A percentile compares a stretch with the other conserved stretches of the same genome.
phyloP scores from a whole-genome alignment of 37 sponge, comb jelly and placozoan genomes.

The Crambe crambe region DNA sequence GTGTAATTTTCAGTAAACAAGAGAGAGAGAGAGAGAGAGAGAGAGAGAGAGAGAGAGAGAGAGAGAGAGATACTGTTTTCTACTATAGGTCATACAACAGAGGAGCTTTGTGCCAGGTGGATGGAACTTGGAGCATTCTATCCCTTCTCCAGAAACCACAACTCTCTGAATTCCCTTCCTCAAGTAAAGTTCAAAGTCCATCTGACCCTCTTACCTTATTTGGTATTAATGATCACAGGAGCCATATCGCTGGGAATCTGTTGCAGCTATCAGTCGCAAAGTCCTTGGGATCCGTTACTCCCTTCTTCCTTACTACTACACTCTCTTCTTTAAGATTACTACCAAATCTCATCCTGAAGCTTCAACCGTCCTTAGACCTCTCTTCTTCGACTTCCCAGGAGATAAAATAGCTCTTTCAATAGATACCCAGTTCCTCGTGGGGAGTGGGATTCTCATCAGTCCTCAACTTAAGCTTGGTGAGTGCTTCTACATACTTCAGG shows the following conservation, averaged over 20 bases:
- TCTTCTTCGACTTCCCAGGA: slow-evolving; percentile 88
- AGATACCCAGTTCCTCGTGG: slow-evolving; percentile 89
- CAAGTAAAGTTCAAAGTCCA: slow-evolving; percentile 18
- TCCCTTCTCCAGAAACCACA: slow-evolving; percentile 87
- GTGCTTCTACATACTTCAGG: no score
- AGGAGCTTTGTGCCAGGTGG: slow-evolving; percentile 90
- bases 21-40: no score
- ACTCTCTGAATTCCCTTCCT: slow-evolving; percentile 22
- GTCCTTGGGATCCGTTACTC: slow-evolving; percentile 83
- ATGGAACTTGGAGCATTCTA: slow-evolving; percentile 92
- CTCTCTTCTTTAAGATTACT: slow-evolving; percentile 77
- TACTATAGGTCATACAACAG: slow-evolving; percentile 72
- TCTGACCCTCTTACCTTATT: no score
- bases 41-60: no score
- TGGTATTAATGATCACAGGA: slow-evolving; percentile 42
- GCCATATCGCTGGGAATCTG: slow-evolving; percentile 79
- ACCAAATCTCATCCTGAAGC: slow-evolving; percentile 44
- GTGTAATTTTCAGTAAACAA: no score
- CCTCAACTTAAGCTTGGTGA: slow-evolving; percentile 70
- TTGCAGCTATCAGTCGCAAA: slow-evolving; percentile 70
- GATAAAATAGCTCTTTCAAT: slow-evolving; percentile 68
- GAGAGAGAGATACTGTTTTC: no score
- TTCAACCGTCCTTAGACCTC: slow-evolving; percentile 58
- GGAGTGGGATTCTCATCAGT: slow-evolving; percentile 64
- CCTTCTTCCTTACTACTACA: slow-evolving; percentile 88